Base-by-base conservation (phyloP, 2,888 invertebrate genomes). In the Athrips mouffetella region DNA sequence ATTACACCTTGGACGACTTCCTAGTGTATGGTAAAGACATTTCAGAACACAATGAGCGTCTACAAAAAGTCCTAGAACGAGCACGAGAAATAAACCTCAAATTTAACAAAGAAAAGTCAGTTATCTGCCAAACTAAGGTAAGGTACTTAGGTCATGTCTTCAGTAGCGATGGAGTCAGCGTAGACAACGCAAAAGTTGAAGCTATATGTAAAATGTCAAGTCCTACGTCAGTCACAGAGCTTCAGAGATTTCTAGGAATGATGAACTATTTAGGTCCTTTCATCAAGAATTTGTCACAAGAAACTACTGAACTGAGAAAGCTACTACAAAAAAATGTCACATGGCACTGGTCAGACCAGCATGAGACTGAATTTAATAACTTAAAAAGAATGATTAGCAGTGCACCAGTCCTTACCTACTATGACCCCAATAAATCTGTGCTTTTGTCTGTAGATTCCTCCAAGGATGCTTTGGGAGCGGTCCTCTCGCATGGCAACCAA, bases 331-430 rank as follows among this genome's bases (percentile, higher is more conserved):
- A 65, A 48, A 45, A 65, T 30, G 48, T 20, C 30, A 45, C 27
- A 15, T 73, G 58, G 57, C n/a, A 20, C 3, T 73, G 65, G 69
- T 40, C 52, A 42, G 50, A 51, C 3, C n/a, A 45, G 7, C 64
- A 66, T 52, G 49, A 62, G 15, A 5, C 48, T 18, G 52, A 45
- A 23, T 56, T 57, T 42, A 42, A 48, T 23, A 31, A 47, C 7
- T 7, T 57, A 15, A 58, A 60, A 44, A 25, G 30, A 7, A 2
- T 48, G 11, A 60, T 60, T 5, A 51, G 47, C 35, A 8, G 18
- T 50, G 52, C 58, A 2, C 57, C 57, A n/a, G 54, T 58, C 2
- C 33, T 58, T 2, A 50, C 52, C 15, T 50, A 54, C 31, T 57
- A 45, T 51, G 10, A n/a, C 2, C 3, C 39, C 2, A 10, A 11